Evolutionary conservation across 2,113 vertebrate species (phyloP), one percentile per base, ranked within the genome.

Genomic region (Zosterops japonicus): DNA sequence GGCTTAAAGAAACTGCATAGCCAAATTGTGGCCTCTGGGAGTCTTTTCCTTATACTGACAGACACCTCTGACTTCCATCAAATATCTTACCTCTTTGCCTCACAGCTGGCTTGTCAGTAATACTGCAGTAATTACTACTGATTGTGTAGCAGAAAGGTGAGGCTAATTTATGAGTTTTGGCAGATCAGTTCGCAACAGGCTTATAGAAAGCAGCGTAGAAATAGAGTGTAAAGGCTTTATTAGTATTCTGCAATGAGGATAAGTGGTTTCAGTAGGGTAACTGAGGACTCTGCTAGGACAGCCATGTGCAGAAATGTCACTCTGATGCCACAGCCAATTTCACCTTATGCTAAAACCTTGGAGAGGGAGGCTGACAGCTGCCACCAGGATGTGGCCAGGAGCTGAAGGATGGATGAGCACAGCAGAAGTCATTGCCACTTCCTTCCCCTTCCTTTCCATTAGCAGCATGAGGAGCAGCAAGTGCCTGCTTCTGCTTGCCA

Each of bases 51-150:
- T 83, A 22, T 53, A 63, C 49, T 82, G 74, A 53, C 53, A 82
- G 56, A 42, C 68, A 76, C 14, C 36, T 82, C n/a, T 93, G 81
- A 76, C 65, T 95, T 94, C 79, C 49, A 53, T 79, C 74, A 85
- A 89, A 53, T 76, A 64, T 53, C 42, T 67, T 83, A 75, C 31
- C 61, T 89, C 17, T 91, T 56, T 89, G 39, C 35, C 69, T 61
- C 35, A 72, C 55, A 65, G 36, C 67, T 85, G 53, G 23, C 61
- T 93, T 85, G 77, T 83, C 84, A 85, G 8, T 89, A 89, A 65
- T 69, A 46, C 78, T 79, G 74, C 49, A 83, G 61, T 93, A 87
- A 92, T 89, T 89, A 57, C 72, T 79, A 13, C 89, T 92, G 87
- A 46, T 87, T 71, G 87, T 89, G 31, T 56, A 74, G 63, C 70